Percentiles rank a stretch among this genome's conserved stretches.
Conservation (phyloP, 35 echinoderm and acorn worm species). For the Heliocidaris erythrogramma region DNA sequence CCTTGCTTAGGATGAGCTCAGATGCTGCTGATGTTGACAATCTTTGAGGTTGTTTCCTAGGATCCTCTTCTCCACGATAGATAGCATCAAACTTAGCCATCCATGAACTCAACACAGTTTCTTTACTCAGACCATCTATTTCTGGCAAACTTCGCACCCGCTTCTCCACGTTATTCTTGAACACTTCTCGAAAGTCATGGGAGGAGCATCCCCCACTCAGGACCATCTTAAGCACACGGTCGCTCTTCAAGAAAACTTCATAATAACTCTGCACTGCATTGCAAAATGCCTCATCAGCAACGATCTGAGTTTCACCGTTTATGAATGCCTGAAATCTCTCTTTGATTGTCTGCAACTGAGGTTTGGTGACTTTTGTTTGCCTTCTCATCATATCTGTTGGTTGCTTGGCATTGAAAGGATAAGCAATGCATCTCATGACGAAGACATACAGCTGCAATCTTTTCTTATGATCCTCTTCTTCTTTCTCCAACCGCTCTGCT, state of each 20-base stretch:
- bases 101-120: slow-evolving; percentile 98
- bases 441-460: slow-evolving; percentile 97
- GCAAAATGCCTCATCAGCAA: slow-evolving; percentile 98
- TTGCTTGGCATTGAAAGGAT: slow-evolving; percentile 99
- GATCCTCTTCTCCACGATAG: slow-evolving; percentile 96
- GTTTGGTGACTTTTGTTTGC: slow-evolving; percentile 91
- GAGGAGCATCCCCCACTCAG: slow-evolving; percentile 92
- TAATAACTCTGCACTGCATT: slow-evolving; percentile 98
- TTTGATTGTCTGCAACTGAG: slow-evolving; percentile 92
- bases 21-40: slow-evolving; percentile 92
- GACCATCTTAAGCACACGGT: slow-evolving; percentile 97
- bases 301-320: slow-evolving; percentile 97
- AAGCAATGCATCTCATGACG: slow-evolving; percentile 96
- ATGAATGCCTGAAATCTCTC: slow-evolving; percentile 95
- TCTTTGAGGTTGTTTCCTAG: slow-evolving; percentile 96
- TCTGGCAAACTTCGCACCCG: slow-evolving; percentile 94
- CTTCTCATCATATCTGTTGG: slow-evolving; percentile 95
- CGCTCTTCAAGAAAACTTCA: slow-evolving; percentile 97
- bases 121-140: slow-evolving; percentile 98
- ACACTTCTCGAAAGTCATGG: slow-evolving; percentile 96
- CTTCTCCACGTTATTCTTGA: slow-evolving; percentile 98
- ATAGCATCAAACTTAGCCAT: slow-evolving; percentile 99
- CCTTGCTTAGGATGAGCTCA: slow-evolving; percentile 97
- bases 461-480: slow-evolving; percentile 98
- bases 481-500: slow-evolving; percentile 75